phyloP scores from a whole-genome alignment of 2,888 invertebrate species.

The Oligia latruncula region DNA sequence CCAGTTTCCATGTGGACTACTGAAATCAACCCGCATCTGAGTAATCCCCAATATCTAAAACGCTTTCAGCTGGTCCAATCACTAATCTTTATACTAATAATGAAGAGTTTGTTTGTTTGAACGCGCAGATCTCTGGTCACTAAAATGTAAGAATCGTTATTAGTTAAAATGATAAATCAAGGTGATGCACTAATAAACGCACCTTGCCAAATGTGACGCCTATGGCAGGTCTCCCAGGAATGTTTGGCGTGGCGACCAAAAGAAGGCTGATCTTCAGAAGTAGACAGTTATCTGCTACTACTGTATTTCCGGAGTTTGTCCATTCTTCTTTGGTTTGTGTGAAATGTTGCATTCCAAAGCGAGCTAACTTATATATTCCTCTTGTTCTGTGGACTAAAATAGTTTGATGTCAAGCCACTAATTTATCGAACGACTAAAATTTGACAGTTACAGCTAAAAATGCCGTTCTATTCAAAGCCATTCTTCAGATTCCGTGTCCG shows the following conservation, averaged over 20 bases:
- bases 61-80: background rate
- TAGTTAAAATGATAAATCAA: slow-evolving; percentile 22
- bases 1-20: background rate
- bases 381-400: background rate
- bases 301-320: background rate
- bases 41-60: background rate
- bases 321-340: background rate
- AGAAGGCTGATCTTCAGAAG: slow-evolving; percentile 12
- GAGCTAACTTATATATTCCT: background rate
- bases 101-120: too few species aligned
- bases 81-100: background rate
- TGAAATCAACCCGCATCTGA: background rate
- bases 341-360: background rate
- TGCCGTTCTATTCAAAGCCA: slow-evolving; percentile 14
- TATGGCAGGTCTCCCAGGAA: slow-evolving; percentile 43
- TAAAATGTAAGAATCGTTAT: slow-evolving; percentile 9
- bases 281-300: background rate
- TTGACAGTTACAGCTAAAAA: background rate
- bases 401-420: background rate
- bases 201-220: slow-evolving; percentile 32
- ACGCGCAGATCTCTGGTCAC: background rate
- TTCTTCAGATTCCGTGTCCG: slow-evolving; percentile 28
- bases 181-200: slow-evolving; percentile 20
- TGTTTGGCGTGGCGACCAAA: slow-evolving; percentile 4
- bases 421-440: background rate